Base-by-base conservation (phyloP, 2,113 vertebrate species). In the Syngnathus scovelli region DNA sequence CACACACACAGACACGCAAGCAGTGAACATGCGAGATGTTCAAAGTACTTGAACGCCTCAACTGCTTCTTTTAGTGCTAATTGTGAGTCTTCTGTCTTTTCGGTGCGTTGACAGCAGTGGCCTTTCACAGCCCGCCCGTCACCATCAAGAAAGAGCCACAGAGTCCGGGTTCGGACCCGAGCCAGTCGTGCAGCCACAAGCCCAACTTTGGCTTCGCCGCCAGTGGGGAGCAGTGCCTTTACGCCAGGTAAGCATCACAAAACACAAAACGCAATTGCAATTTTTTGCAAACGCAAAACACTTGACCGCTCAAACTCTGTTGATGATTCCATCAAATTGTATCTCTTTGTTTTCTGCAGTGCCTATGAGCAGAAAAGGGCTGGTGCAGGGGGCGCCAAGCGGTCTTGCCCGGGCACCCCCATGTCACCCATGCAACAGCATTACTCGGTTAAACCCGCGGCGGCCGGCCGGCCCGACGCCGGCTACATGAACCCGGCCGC, bases 71-170 rank as follows among this genome's bases (percentile, higher is more conserved):
- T 33, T 33, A 3, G 49, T 10, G 49, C 49, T 52, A 70, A 49
- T 18, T 55, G 67, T 41, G 76, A 63, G 68, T 70, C 72, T 73
- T 68, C 41, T 69, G 1, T 48, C 18, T 80, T 18, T 55, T 61
- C 44, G 59, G 67, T 75, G 66, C 74, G 59, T 68, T 54, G 89
- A 66, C 80, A 96, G 54, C 93, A 88, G 95, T 98, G 90, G 95
- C 95, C 74, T 97, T 99, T 80, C 97, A 99, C 88, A 98, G 96
- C 63, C 94, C 94, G 71, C 92, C 95, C 10, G 94, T 95, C 71
- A 97, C 93, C 81, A 94, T 99, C 71, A 99, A 99, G 85, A 92
- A 96, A 92, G 97, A 99, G 76, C 95, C 94, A 0, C 93, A 89
- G 77, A 98, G 95, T 81, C 94, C 95, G 18, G 91, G 90, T 61